Evolutionary conservation across 2,888 invertebrate genomes (phyloP).

Genomic region (Drosophila mayaguana): DNA sequence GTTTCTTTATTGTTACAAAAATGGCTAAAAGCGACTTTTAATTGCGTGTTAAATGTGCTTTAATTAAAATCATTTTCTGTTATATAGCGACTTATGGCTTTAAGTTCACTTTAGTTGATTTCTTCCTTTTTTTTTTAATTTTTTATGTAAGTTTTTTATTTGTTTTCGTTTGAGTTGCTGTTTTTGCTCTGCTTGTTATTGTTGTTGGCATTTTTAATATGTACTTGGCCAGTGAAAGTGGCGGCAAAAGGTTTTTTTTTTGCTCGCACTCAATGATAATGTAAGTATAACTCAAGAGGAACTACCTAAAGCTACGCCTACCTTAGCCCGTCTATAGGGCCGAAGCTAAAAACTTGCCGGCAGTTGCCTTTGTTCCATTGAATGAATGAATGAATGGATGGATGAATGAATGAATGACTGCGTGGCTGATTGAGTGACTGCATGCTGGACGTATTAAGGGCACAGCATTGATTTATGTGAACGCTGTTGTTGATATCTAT

Average conservation of each 20-base stretch:
- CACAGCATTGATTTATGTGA: constrained; percentile 75
- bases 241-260: constrained; percentile 55
- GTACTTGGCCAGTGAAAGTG: constrained; percentile 74
- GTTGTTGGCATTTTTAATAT: constrained; percentile 53
- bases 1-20: constrained; percentile 13
- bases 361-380: constrained; percentile 58
- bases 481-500: constrained; percentile 29
- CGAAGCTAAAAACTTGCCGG: constrained; percentile 48
- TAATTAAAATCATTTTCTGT: constrained; percentile 70
- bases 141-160: constrained; percentile 34
- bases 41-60: constrained; percentile 76
- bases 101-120: constrained; percentile 67
- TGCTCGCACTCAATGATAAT: constrained; percentile 49
- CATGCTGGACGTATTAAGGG: constrained; percentile 56
- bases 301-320: constrained; percentile 32
- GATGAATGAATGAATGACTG: constrained; percentile 55
- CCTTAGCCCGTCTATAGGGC: constrained; percentile 28
- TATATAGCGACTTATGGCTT: constrained; percentile 36
- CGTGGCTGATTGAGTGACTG: constrained; percentile 40
- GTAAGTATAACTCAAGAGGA: constrained; percentile 55
- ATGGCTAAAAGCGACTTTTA: constrained; percentile 41
- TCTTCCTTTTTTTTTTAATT: constrained; percentile 32
- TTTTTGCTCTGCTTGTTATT: constrained; percentile 56
- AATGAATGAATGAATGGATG: constrained; percentile 24
- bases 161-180: constrained; percentile 44